Base-by-base conservation (phyloP, 2,888 invertebrate genomes). In the Ypsolopha scabrella region DNA sequence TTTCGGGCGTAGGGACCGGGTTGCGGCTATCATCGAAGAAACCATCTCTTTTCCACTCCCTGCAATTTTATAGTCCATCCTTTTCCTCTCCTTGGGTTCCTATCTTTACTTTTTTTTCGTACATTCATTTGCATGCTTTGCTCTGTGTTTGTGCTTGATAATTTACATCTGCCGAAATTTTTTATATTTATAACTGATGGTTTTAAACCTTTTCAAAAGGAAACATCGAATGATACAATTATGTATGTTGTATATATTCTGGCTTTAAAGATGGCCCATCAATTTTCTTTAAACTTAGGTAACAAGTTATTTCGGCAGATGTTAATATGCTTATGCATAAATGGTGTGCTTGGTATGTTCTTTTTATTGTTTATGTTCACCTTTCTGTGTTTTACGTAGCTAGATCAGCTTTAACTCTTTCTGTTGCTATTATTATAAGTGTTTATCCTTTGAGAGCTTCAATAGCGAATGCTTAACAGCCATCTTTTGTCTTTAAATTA, bases 21-120 rank as follows among this genome's bases (percentile, higher is more conserved):
- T 78, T 14, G 82, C 82, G 83, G 83, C 83, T 83, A 80, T 81
- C 81, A 81, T 83, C 82, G 77, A 80, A 72, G 71, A 76, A 69
- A 72, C 81, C 72, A 61, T 71, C 68, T 62, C 67, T 65, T 68
- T 58, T 72, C 75, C 79, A 58, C 54, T 69, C 82, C 67, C 63
- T 71, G 75, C 72, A 67, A 70, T 69, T 70, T 62, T 59, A 54
- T 60, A 60, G 62, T 59, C 61, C 60, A 54, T 52, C 51, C 65
- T 68, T 67, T 51, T 63, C 72, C 72, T 56, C 51, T 76, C 75
- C 76, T 62, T 56, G 64, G 65, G 62, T 59, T 77, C 78, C 79
- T 58, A 33, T 72, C 78, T 75, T 63, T 80, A 69, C 71, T 67
- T 75, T 80, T 68, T 60, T 65, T 73, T 77, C 64, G 62, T 75